These are phyloP conservation scores for Babyrousa celebensis DNA, from an alignment of 2,797 vertebrate species.

Conservation along the genomic window DNA sequence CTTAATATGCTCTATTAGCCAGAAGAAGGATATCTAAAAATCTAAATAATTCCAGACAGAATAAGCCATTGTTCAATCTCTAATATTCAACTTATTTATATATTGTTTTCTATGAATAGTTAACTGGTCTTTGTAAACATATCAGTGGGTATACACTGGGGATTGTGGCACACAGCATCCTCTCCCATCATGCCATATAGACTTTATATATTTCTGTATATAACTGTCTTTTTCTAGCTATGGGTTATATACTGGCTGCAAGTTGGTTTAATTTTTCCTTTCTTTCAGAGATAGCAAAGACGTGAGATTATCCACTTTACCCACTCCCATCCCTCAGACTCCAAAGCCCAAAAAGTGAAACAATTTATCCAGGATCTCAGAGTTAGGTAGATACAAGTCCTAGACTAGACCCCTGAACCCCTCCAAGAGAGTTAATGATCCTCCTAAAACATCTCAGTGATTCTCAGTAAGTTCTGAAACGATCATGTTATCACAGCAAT, in stretches of 20 bases:
- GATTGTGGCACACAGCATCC: background rate
- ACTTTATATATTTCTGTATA: background rate
- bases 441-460: background rate
- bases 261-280: background rate
- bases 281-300: background rate
- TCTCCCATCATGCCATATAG: background rate
- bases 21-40: background rate
- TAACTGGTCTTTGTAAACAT: background rate
- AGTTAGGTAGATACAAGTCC: background rate
- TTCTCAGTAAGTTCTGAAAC: background rate
- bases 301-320: background rate
- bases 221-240: background rate
- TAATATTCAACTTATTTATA: background rate
- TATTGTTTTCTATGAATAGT: background rate
- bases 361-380: background rate
- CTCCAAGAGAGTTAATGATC: background rate
- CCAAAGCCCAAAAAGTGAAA: background rate
- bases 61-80: background rate
- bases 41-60: background rate
- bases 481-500: background rate
- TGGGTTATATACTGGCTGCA: background rate
- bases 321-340: too few relatives aligned
- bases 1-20: background rate
- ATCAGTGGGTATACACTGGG: background rate
- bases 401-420: background rate